These are phyloP conservation scores for Tenthredo mesomela DNA, from an alignment of 2,888 invertebrate species.

Conservation along the genomic window DNA sequence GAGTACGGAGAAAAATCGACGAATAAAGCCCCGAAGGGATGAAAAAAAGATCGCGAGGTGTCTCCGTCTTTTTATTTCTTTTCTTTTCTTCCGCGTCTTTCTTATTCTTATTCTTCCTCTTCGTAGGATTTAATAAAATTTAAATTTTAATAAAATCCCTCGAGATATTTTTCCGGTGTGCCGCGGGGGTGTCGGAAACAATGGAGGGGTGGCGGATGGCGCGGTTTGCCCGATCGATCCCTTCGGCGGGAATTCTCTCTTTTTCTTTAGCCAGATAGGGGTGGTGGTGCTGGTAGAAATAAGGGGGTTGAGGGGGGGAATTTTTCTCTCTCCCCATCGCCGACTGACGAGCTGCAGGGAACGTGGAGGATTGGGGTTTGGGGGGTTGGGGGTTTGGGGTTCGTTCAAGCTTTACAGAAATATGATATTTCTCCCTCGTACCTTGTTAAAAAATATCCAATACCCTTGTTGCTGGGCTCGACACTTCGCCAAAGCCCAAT, in stretches of 20 bases:
- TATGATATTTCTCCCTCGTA: conserved; percentile 69
- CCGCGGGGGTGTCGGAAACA: conserved; percentile 66
- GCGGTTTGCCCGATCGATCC: conserved; percentile 66
- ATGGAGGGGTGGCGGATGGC: conserved; percentile 63
- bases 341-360: conserved; percentile 15
- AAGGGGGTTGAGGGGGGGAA: neutral
- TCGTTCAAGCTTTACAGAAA: conserved; percentile 68
- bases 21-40: neutral
- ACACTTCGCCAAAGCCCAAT: conserved; percentile 51
- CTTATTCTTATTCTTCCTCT: conserved; percentile 8
- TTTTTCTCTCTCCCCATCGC: neutral
- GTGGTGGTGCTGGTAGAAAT: neutral
- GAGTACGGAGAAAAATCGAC: no score
- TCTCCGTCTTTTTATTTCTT: conserved; percentile 56
- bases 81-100: neutral
- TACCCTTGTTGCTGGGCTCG: conserved; percentile 54
- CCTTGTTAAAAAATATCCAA: conserved; percentile 73
- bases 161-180: conserved; percentile 31
- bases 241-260: conserved; percentile 54
- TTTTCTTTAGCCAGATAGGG: conserved; percentile 7
- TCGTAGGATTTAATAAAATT: conserved; percentile 43
- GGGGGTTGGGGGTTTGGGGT: neutral
- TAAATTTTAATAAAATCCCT: conserved; percentile 46
- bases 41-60: conserved; percentile 54
- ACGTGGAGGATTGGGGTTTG: neutral